A percentile compares a stretch with the other conserved stretches of the same genome.
Conservation (phyloP, 2,113 vertebrate genomes). For the Ammospiza nelsoni region DNA sequence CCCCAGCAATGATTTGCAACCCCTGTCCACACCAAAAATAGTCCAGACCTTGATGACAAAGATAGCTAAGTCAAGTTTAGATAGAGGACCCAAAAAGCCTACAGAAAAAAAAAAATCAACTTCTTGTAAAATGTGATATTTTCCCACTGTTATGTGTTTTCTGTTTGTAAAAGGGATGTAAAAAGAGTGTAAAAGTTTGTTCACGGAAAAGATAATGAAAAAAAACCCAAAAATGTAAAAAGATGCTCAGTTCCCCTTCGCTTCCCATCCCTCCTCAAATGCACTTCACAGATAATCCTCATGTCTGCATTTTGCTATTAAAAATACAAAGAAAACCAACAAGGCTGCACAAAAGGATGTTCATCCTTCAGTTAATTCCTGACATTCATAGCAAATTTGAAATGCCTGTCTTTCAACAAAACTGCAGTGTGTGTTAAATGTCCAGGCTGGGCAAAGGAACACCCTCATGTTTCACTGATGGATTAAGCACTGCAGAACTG, state of each 20-base stretch:
- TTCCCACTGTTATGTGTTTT: background rate
- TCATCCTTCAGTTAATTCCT: conserved; percentile 45
- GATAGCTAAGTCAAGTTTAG: background rate
- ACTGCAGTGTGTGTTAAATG: background rate
- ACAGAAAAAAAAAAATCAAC: background rate
- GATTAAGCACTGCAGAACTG: background rate
- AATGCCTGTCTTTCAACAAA: conserved; percentile 16
- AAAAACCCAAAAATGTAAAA: background rate
- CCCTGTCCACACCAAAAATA: background rate
- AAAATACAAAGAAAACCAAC: background rate
- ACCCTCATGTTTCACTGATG: background rate
- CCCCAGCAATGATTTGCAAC: background rate
- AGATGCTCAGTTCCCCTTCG: background rate
- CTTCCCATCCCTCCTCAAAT: background rate
- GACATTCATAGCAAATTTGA: background rate
- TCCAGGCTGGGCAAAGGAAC: background rate
- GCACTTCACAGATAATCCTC: background rate
- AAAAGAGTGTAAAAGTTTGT: background rate
- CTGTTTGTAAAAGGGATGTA: background rate
- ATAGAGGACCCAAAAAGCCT: background rate
- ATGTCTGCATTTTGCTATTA: background rate
- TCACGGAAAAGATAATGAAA: background rate
- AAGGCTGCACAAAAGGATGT: conserved; percentile 17
- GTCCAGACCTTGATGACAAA: background rate
- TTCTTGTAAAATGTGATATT: background rate